A percentile compares a stretch with the other conserved stretches of the same genome.
phyloP scores from a whole-genome alignment of 2,113 vertebrate genomes.

The Poicephalus meyeri region DNA sequence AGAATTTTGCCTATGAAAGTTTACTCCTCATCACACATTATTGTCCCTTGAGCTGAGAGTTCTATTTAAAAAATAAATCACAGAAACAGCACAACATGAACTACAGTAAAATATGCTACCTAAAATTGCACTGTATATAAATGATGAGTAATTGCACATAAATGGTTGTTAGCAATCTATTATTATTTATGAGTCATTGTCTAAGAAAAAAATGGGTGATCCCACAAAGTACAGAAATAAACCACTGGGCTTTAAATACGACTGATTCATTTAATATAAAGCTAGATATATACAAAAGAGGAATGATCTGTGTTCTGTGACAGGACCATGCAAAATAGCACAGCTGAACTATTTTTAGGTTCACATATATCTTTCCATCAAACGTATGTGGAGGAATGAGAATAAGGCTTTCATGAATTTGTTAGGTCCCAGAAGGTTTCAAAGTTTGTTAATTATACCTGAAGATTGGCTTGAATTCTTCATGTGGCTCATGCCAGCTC shows the following conservation, averaged over 20 bases:
- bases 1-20: neutral
- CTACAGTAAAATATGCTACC: neutral
- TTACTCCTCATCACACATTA: neutral
- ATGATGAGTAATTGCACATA: neutral
- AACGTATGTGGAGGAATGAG: neutral
- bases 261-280: neutral
- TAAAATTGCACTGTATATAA: neutral
- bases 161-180: neutral
- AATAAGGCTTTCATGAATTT: neutral
- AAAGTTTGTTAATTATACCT: neutral
- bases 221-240: neutral
- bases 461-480: neutral
- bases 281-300: neutral
- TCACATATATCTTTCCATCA: neutral
- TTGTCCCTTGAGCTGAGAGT: neutral
- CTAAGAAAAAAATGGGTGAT: neutral
- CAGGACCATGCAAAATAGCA: neutral
- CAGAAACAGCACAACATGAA: neutral
- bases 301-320: neutral
- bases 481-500: neutral
- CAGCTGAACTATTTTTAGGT: neutral
- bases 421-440: neutral
- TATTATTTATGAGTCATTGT: neutral
- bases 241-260: neutral
- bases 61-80: neutral